Base-by-base conservation (phyloP, 1,140 invertebrate genomes). In the Belonocnema kinseyi region DNA sequence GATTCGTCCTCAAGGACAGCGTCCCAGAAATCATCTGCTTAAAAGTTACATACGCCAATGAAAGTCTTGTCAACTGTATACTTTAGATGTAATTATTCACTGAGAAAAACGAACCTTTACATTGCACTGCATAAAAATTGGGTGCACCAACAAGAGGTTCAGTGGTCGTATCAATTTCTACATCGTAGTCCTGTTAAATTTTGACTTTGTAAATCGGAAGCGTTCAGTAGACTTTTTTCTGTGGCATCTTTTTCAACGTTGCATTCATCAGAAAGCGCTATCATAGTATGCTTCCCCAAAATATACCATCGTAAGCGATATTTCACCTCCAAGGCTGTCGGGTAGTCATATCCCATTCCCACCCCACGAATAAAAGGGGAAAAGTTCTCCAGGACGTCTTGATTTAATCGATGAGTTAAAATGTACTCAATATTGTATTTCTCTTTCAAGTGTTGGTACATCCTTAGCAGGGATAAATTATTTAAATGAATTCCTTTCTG, bases 301-400 rank as follows among this genome's bases (percentile, higher is more conserved):
- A 33, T 33, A 33, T 33, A 33, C 26, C 26, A 33, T 33, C 26
- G 26, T 33, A 33, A 33, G 26, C 26, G 26, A 33, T 33, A 33
- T 33, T 33, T 33, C 4, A 33, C 26, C 26, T 33, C 2, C 26
- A 33, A 33, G 26, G 26, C 26, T 33, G 26, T 33, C 26, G 26
- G 26, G 5, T 33, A 4, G 26, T 33, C 26, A 33, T 33, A 33
- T 33, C 26, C 3, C 26, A 6, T 54, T 54, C 14, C 52, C 12
- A 54, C 52, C 1, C 14, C 52, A 16, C 52, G 52, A 54, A 54
- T 54, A 17, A 75, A 74, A 75, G 33, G 40, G 56, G 17, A 53
- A 73, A 73, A 40, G 33, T 53, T 54, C 26, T 21, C 52, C 7
- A 54, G 17, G 17, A 54, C 16, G 51, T 52, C 52, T 54, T 54